Evolutionary conservation across 2,113 vertebrate genomes (phyloP), one percentile per base, ranked within the genome.

Genomic region (Festucalex cinctus): DNA sequence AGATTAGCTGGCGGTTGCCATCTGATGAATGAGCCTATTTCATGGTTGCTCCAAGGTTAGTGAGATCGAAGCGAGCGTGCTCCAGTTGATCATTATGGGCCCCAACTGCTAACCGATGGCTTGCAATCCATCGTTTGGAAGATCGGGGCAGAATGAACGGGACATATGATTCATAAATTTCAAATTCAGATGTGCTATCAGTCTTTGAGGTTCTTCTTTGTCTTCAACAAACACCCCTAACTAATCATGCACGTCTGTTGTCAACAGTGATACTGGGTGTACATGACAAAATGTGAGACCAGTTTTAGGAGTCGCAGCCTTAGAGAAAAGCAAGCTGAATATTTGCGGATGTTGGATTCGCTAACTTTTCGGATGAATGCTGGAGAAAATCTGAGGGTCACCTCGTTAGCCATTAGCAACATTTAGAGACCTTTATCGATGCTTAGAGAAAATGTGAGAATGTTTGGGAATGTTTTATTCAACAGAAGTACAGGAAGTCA

Each of bases 21-120:
- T 65, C 79, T 84, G 85, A 86, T 83, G 74, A 86, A 88, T 83
- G 76, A 85, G 65, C 63, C 68, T 70, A 86, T 81, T 85, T 79
- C 76, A 58, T 68, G 71, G 73, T 69, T 59, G 75, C 77, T 81
- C 76, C 77, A 83, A 83, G 83, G 80, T 83, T 81, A 79, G 74
- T 9, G 9, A 85, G 82, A 74, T 71, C 70, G 83, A 66, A 19
- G 63, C 1, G 13, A 70, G 62, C 32, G 2, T 39, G 71, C 74
- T 69, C 37, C 56, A 44, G 58, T 70, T 67, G 68, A 70, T 85
- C 74, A 88, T 83, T 77, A 77, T 37, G 70, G 70, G 66, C 68
- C 68, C 77, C 69, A 77, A 74, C 79, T 85, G 82, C 77, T 73
- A 61, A 82, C 72, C 72, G 39, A 63, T 77, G 71, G 80, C 78